Base-by-base conservation (phyloP, 2,888 invertebrate genomes). In the Ectemnius continuus region DNA sequence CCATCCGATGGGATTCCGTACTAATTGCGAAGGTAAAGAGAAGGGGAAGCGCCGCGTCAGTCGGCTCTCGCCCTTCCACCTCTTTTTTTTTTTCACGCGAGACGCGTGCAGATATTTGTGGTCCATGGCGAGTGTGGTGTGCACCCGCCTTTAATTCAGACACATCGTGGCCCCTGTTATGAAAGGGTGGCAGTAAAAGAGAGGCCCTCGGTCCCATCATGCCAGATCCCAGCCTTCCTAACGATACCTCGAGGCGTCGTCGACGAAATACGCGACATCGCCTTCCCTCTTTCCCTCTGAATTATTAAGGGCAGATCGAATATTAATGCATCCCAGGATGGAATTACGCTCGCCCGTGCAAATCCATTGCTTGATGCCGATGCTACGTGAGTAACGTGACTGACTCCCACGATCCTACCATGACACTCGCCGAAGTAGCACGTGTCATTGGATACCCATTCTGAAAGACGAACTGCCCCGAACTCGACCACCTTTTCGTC, bases 21-120 rank as follows among this genome's bases (percentile, higher is more conserved):
- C 73, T 73, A 78, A 78, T 78, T 78, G 77, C 73, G 61, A 67
- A 70, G 73, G 65, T 77, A 65, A 73, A 60, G 73, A 65, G 59
- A 18, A 57, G 61, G 64, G 65, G 36, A 6, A 11, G 8, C 36
- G 36, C 8, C 36, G 28, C 28, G 28, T 2, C 28, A 36, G 36
- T 2, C 36, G 8, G 36, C 36, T 36, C 4, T 36, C 65, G 45
- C 62, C 2, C 23, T 23, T 23, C 23, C 23, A n/a, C 23, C 3
- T 23, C 3, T 23, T 23, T 20, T 20, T 20, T 60, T 71, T 74
- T 48, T 28, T 61, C 18, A 18, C 56, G 5, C 23, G 2, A n/a
- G 18, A 47, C 20, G 13, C 47, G 52, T 23, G 48, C 63, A 68
- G 61, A 67, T 52, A 58, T 61, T 69, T 61, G 61, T 46, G 58